Evolutionary conservation across 2,113 vertebrate species (phyloP).

Genomic region (Agelaius tricolor): DNA sequence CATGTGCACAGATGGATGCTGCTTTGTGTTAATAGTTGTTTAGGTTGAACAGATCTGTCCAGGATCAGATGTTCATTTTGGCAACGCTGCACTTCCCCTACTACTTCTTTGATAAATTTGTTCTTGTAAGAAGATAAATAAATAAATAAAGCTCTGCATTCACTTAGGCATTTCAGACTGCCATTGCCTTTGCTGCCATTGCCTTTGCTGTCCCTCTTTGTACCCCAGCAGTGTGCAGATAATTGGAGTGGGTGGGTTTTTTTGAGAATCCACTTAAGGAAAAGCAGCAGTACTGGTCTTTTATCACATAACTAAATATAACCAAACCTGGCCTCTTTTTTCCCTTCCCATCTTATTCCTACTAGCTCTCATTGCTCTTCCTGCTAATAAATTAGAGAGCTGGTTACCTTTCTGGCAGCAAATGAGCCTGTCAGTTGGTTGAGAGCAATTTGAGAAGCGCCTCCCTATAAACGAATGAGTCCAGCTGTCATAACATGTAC

Average conservation of each 20-base stretch:
- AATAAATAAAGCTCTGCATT: background rate
- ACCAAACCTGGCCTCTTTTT: background rate
- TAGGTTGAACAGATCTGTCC: conserved; percentile 36
- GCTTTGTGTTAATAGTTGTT: conserved; percentile 33
- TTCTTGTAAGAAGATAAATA: background rate
- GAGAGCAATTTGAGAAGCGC: background rate
- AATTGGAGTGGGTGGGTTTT: background rate
- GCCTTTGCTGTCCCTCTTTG: background rate
- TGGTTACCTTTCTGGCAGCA: background rate
- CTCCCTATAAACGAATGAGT: background rate
- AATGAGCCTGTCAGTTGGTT: background rate
- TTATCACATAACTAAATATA: background rate
- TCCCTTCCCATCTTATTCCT: background rate
- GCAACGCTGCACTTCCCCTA: background rate
- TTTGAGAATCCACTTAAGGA: background rate
- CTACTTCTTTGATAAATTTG: background rate
- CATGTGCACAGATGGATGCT: conserved; percentile 25
- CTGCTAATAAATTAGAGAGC: background rate
- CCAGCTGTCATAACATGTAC: background rate
- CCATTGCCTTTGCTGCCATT: background rate
- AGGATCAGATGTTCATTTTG: conserved; percentile 35
- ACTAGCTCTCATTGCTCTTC: background rate
- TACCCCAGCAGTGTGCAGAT: background rate
- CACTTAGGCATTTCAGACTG: background rate
- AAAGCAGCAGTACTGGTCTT: background rate